Base-by-base conservation (phyloP, 1,140 invertebrate species). In the Rhizoglyphus robini region DNA sequence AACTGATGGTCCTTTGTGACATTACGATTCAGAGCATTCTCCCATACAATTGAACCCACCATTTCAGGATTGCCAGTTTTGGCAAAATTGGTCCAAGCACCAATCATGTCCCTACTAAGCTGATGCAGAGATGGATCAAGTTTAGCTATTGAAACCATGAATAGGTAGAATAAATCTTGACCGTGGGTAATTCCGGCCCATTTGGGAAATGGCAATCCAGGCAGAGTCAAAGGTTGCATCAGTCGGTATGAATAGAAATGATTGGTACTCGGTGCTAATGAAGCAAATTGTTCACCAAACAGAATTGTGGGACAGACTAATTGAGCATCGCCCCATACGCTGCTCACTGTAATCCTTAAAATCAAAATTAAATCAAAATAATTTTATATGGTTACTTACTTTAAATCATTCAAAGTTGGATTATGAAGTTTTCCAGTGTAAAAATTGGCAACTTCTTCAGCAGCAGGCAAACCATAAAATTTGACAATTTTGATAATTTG, bases 161-260 rank as follows among this genome's bases (percentile, higher is more conserved):
- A 54, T 8, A 54, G 8, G 51, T 8, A 54, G 8, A 20, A 15
- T 11, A 54, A 11, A 23, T 54, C 51, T 8, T 5, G 15, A 23
- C 23, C 31, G 20, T 54, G 51, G 8, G 23, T 8, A 32, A 54
- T 23, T 8, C 51, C 51, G 8, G 15, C 31, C 51, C 51, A 54
- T 54, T 32, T 32, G 20, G 51, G 23, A 5, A 54, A 8, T 54
- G 20, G 8, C 8, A 54, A 8, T 8, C 20, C 15, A 11, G 36
- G 51, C 15, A 20, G 8, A 11, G 51, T 11, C 8, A 20, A 8
- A 11, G 8, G 51, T 20, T 54, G 51, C 31, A 32, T 54, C 51
- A 54, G 23, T 54, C 51, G 51, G 20, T 54, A 54, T 32, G 51
- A 54, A 32, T 54, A 54, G 31, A 27, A 5, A 54, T 54, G 51